Evolutionary conservation across 2,113 vertebrate species (phyloP).

Genomic region (Chaetodon auriga): DNA sequence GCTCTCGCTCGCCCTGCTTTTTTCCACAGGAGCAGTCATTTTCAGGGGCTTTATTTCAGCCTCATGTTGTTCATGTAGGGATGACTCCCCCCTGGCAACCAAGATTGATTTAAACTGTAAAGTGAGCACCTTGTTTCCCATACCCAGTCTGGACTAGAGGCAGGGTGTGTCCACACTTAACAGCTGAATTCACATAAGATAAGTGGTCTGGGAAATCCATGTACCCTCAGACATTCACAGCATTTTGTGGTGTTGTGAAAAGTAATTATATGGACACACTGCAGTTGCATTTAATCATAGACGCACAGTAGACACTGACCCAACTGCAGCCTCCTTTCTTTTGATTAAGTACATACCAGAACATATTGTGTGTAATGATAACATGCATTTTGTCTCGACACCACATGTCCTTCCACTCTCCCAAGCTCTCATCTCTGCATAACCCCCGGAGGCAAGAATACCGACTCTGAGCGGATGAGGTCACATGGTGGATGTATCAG

Average conservation of each 20-base stretch:
- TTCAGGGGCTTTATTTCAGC: conserved; percentile 66
- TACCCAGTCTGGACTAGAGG: conserved; percentile 48
- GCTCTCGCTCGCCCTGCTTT: conserved; percentile 33
- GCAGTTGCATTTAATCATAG: neutral
- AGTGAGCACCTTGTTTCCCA: conserved; percentile 60
- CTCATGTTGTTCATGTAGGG: conserved; percentile 42
- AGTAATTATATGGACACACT: conserved; percentile 30
- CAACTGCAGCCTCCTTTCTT: conserved; percentile 21
- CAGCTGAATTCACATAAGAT: conserved; percentile 49
- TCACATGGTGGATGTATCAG: conserved; percentile 63
- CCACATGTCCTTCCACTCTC: conserved; percentile 62
- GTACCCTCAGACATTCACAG: conserved; percentile 15
- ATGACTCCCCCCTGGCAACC: conserved; percentile 53
- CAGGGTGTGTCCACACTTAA: conserved; percentile 58
- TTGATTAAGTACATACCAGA: conserved; percentile 65
- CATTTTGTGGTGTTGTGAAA: conserved; percentile 29
- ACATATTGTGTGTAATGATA: conserved; percentile 60
- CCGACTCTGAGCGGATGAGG: conserved; percentile 61
- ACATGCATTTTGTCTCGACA: conserved; percentile 66
- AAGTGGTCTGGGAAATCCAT: conserved; percentile 57
- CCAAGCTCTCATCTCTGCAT: conserved; percentile 38
- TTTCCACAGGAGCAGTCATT: conserved; percentile 66
- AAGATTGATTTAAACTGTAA: conserved; percentile 60
- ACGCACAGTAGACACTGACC: conserved; percentile 33
- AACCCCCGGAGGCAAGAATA: conserved; percentile 55